Evolutionary conservation across 2,888 invertebrate genomes (phyloP).

Genomic region (Himalopsyche tibetana): DNA sequence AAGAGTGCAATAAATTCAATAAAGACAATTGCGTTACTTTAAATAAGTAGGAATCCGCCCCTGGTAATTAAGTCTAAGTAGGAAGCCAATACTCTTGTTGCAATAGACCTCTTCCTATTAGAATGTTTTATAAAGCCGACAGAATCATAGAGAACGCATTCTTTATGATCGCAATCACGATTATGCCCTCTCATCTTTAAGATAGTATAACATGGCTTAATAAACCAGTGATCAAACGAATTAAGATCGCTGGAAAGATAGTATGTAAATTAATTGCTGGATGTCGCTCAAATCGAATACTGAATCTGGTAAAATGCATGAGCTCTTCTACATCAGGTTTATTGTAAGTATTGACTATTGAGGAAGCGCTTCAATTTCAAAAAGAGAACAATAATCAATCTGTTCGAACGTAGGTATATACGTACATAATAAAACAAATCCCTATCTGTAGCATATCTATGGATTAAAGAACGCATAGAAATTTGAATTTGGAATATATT

Average conservation of each 20-base stretch:
- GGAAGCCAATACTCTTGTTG: constrained; percentile 10
- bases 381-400: too few species aligned
- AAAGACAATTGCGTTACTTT: not conserved
- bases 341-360: too few species aligned
- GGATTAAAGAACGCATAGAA: too few species aligned
- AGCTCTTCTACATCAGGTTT: too few species aligned
- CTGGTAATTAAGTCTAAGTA: constrained; percentile 30
- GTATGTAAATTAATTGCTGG: too few species aligned
- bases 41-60: constrained; percentile 1
- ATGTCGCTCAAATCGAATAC: too few species aligned
- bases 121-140: not conserved
- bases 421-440: too few species aligned
- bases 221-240: not conserved
- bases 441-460: too few species aligned
- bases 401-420: too few species aligned
- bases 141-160: constrained; percentile 29
- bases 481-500: too few species aligned
- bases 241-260: not conserved
- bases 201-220: not conserved
- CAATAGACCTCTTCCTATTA: constrained; percentile 19
- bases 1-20: constrained; percentile 9
- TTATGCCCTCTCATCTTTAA: not conserved
- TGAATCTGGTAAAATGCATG: too few species aligned
- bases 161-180: not conserved
- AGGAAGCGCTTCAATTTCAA: too few species aligned